These are phyloP conservation scores for Orthonyx spaldingii DNA, from an alignment of 2,113 vertebrate genomes.

Conservation along the genomic window DNA sequence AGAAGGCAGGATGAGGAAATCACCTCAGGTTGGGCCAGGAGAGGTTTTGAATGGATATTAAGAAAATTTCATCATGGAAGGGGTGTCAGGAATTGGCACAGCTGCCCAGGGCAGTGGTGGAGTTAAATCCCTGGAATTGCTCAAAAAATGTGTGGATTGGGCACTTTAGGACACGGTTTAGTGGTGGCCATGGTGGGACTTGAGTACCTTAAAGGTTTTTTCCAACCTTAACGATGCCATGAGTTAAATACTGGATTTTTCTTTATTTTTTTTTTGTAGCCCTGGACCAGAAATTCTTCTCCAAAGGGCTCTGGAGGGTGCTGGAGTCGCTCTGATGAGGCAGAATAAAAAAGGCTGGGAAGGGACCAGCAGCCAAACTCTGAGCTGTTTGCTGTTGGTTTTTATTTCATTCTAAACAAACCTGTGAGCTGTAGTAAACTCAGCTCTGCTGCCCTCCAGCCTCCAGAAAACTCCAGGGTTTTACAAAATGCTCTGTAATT, in stretches of 20 bases:
- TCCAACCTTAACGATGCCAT: neutral
- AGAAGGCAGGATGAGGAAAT: neutral
- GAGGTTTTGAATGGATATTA: neutral
- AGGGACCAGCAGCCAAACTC: neutral
- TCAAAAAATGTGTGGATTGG: neutral
- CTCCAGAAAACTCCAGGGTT: neutral
- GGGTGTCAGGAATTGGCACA: too few species aligned
- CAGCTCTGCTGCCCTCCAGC: neutral
- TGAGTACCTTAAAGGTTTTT: neutral
- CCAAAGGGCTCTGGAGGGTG: neutral
- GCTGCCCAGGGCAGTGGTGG: neutral
- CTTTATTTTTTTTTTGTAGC: neutral
- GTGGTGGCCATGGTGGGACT: neutral
- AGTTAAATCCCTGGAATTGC: neutral
- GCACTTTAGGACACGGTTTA: neutral
- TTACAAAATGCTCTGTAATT: neutral
- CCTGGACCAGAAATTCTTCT: neutral
- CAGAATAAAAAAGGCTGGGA: neutral
- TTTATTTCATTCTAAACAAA: neutral
- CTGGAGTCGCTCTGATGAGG: neutral
- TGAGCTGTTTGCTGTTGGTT: neutral
- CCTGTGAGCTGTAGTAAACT: neutral
- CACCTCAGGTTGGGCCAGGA: neutral
- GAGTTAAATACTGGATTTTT: neutral
- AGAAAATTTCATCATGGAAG: neutral